A percentile compares a stretch with the other conserved stretches of the same genome.
Evolutionary conservation across 2,888 invertebrate species (phyloP).

Genomic region (Agrenia bidenticulata): DNA sequence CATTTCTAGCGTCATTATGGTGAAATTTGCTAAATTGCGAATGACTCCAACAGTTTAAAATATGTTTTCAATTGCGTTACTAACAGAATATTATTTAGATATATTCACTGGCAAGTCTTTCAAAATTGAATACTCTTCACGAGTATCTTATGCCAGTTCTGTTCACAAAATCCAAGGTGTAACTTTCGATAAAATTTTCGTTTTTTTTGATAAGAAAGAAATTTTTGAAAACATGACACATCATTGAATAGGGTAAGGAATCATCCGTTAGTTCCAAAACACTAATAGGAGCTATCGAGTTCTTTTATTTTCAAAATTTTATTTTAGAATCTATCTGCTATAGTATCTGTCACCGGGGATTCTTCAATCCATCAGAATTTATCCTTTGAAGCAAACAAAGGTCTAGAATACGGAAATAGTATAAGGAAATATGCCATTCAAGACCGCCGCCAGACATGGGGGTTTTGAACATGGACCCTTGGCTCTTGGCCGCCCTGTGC

Average conservation of each 20-base stretch:
- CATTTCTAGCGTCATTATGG: slow-evolving; percentile 1
- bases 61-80: background rate
- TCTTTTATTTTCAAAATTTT: no score
- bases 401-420: no score
- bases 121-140: background rate
- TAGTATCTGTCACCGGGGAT: no score
- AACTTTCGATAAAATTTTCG: background rate
- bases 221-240: background rate
- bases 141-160: background rate
- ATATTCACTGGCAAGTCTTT: background rate
- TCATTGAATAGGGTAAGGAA: background rate
- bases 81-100: background rate
- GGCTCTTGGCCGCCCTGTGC: no score
- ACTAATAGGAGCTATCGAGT: no score
- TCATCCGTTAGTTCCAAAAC: no score
- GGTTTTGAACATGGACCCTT: no score
- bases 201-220: slow-evolving; percentile 2
- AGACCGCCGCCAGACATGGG: no score
- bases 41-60: background rate
- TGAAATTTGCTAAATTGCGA: background rate
- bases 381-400: no score
- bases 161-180: background rate
- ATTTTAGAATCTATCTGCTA: no score
- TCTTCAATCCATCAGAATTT: no score
- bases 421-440: no score